Evolutionary conservation across 2,888 invertebrate genomes (phyloP).

Genomic region (Caenorhabditis uteleia): DNA sequence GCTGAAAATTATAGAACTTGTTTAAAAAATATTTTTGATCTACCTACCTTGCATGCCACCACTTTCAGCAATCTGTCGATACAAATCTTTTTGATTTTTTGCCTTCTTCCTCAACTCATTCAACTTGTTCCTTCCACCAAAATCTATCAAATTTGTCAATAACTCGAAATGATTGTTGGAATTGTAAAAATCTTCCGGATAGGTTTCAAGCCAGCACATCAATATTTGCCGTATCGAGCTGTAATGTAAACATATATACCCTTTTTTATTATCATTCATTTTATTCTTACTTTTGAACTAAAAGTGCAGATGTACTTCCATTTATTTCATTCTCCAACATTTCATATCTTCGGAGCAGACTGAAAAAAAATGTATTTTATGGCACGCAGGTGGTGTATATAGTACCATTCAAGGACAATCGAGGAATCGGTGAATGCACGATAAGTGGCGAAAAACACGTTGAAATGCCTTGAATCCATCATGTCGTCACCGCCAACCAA

Average conservation of each 20-base stretch:
- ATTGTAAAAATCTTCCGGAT: slow-evolving; percentile 90
- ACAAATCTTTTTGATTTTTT: slow-evolving; percentile 61
- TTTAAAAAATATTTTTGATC: not conserved
- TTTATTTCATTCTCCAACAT: slow-evolving; percentile 52
- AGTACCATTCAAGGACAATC: slow-evolving; percentile 56
- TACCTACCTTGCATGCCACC: slow-evolving; percentile 58
- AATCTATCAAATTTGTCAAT: slow-evolving; percentile 83
- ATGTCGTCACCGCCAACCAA: slow-evolving; percentile 80
- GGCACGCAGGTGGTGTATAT: not conserved
- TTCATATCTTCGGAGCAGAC: slow-evolving; percentile 47
- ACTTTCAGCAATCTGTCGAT: slow-evolving; percentile 56
- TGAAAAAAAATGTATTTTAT: slow-evolving; percentile 10
- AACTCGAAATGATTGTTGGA: slow-evolving; percentile 77
- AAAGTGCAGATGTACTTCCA: slow-evolving; percentile 53
- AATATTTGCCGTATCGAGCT: slow-evolving; percentile 74
- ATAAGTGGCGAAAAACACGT: slow-evolving; percentile 94
- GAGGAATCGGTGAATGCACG: slow-evolving; percentile 82
- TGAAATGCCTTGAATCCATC: slow-evolving; percentile 94
- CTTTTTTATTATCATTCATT: not conserved
- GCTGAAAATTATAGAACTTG: slow-evolving; percentile 35
- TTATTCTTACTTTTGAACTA: slow-evolving; percentile 50
- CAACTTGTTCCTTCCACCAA: slow-evolving; percentile 70
- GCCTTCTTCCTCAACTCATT: slow-evolving; percentile 53
- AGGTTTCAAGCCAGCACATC: slow-evolving; percentile 96
- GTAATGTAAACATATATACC: slow-evolving; percentile 11